Evolutionary conservation across 2,113 vertebrate species (phyloP).

Genomic region (Paraplagusia blochii): DNA sequence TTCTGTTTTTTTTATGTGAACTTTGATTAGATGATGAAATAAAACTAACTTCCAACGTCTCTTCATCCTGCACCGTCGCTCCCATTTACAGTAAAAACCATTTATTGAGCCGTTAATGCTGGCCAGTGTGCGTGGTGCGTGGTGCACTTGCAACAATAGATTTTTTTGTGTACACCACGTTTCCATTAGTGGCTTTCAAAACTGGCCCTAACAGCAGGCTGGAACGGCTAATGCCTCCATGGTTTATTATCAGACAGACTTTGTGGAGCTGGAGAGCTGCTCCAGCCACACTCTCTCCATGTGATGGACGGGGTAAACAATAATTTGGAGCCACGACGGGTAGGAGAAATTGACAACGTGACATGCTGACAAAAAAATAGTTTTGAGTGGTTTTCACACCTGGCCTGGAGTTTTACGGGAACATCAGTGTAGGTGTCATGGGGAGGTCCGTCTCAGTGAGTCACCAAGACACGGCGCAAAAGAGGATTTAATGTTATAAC

Average conservation of each 20-base stretch:
- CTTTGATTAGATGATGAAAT: conserved; percentile 9
- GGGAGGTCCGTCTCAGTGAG: too few relatives aligned
- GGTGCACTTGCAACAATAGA: conserved; percentile 28
- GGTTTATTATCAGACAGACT: conserved; percentile 42
- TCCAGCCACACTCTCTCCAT: background rate
- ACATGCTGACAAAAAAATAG: background rate
- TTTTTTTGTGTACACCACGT: conserved; percentile 18
- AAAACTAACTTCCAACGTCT: background rate
- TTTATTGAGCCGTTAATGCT: conserved; percentile 48
- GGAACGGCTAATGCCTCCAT: conserved; percentile 44
- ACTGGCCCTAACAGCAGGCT: conserved; percentile 20
- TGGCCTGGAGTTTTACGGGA: background rate
- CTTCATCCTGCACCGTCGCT: conserved; percentile 11
- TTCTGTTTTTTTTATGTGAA: conserved; percentile 16
- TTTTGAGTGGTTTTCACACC: background rate
- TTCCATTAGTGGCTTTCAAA: conserved; percentile 67
- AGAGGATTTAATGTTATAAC: background rate
- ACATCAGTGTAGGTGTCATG: too few relatives aligned
- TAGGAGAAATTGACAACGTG: background rate
- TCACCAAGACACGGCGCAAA: too few relatives aligned
- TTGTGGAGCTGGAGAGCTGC: conserved; percentile 31
- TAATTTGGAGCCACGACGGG: conserved; percentile 3
- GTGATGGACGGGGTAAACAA: conserved; percentile 26
- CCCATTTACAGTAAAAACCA: conserved; percentile 40
- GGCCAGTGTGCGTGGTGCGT: conserved; percentile 5